phyloP scores from a whole-genome alignment of 2,888 invertebrate species.

The Ernsta delagoae region DNA sequence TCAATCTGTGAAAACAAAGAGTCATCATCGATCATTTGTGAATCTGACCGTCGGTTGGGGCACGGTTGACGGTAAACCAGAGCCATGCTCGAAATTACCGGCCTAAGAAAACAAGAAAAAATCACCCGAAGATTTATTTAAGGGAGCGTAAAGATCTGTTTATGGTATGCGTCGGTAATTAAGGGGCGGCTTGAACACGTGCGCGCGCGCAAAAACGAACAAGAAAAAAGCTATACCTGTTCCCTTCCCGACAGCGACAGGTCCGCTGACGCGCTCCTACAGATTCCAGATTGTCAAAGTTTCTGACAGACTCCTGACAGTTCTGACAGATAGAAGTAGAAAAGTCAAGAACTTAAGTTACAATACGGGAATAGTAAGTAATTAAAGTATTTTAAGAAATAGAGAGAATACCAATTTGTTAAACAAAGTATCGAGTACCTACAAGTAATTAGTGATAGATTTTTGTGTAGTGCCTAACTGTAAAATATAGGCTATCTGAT shows the following conservation, averaged over 20 bases:
- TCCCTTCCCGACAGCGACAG: slow-evolving; percentile 75
- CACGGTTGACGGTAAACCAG: slow-evolving; percentile 69
- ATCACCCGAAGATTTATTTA: slow-evolving; percentile 80
- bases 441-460: too few relatives aligned
- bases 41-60: slow-evolving; percentile 52
- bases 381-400: too few relatives aligned
- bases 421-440: too few relatives aligned
- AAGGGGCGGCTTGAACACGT: slow-evolving; percentile 82
- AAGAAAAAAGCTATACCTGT: slow-evolving; percentile 81
- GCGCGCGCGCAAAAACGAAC: slow-evolving; percentile 78
- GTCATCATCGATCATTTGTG: slow-evolving; percentile 72
- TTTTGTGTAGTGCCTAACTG: too few relatives aligned
- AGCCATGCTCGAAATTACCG: slow-evolving; percentile 73
- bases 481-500: too few relatives aligned
- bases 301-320: slow-evolving; percentile 29
- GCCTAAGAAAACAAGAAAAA: slow-evolving; percentile 79
- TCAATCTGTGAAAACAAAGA: slow-evolving; percentile 78
- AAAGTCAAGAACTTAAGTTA: not conserved
- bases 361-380: not conserved
- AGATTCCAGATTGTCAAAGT: slow-evolving; percentile 63
- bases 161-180: slow-evolving; percentile 85
- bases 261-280: slow-evolving; percentile 78
- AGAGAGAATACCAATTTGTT: too few relatives aligned
- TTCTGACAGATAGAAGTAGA: not conserved
- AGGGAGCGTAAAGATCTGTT: slow-evolving; percentile 85